These are phyloP conservation scores for Aspidiotus rigidus DNA, from an alignment of 2,888 invertebrate species.

Conservation along the genomic window DNA sequence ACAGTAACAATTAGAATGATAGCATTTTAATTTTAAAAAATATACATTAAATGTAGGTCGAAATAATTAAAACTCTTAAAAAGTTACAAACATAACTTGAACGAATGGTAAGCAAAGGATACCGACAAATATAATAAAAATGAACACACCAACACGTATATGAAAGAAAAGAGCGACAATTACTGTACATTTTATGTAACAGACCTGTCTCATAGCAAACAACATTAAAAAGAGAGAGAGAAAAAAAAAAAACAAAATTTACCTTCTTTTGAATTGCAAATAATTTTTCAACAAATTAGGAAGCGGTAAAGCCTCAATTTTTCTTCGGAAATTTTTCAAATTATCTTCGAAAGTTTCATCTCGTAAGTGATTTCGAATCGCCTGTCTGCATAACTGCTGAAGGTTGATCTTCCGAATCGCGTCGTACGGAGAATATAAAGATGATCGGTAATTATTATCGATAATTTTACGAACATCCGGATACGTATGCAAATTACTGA, in stretches of 20 bases:
- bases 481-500: neutral
- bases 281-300: conserved; percentile 16
- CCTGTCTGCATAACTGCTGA: conserved; percentile 8
- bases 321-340: conserved; percentile 2
- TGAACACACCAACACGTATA: no score
- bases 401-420: conserved; percentile 5
- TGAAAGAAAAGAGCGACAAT: no score
- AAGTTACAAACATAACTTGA: no score
- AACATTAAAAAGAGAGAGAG: no score
- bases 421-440: neutral
- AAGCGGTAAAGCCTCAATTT: conserved; percentile 6
- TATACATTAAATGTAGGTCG: no score
- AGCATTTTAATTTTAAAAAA: no score
- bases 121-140: no score
- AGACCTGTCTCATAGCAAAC: no score
- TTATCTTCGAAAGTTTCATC: conserved; percentile 10
- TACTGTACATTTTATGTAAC: no score
- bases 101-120: no score
- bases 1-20: no score
- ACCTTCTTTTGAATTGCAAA: conserved; percentile 6
- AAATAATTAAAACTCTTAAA: no score
- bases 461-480: neutral
- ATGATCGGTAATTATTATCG: neutral
- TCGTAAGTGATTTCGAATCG: conserved; percentile 8
- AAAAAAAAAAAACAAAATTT: neutral